Percentiles rank a stretch among this genome's conserved stretches.
Evolutionary conservation across 2,113 vertebrate genomes (phyloP).

Genomic region (Otocyon megalotis): DNA sequence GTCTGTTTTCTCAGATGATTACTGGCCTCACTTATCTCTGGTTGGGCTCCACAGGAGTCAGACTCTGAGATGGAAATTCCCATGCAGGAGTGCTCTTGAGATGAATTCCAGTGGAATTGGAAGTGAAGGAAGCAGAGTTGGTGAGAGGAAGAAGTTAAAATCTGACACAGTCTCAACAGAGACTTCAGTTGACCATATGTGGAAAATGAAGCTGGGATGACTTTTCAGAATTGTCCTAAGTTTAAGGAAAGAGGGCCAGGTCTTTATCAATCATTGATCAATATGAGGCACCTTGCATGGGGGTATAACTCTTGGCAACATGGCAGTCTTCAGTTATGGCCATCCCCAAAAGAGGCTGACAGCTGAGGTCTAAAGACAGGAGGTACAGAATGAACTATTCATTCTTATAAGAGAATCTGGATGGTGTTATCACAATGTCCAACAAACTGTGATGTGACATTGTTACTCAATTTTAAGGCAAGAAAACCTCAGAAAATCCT

Average conservation of each 20-base stretch:
- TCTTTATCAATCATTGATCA: not conserved
- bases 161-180: not conserved
- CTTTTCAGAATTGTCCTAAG: not conserved
- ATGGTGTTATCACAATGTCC: not conserved
- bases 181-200: not conserved
- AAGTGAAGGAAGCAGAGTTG: not conserved
- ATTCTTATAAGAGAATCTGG: not conserved
- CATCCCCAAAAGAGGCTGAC: not conserved
- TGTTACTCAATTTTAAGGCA: not conserved
- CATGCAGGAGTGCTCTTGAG: not conserved
- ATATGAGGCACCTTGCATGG: accelerated
- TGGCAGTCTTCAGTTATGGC: not conserved
- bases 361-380: not conserved
- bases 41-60: not conserved
- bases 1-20: not conserved
- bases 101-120: not conserved
- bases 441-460: not conserved
- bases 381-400: not conserved
- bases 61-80: not conserved
- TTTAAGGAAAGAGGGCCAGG: not conserved
- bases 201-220: not conserved
- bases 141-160: not conserved
- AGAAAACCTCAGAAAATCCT: not conserved
- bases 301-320: not conserved
- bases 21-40: no score